Evolutionary conservation across 2,113 vertebrate species (phyloP), one percentile per base, ranked within the genome.

Genomic region (Athene cunicularia): DNA sequence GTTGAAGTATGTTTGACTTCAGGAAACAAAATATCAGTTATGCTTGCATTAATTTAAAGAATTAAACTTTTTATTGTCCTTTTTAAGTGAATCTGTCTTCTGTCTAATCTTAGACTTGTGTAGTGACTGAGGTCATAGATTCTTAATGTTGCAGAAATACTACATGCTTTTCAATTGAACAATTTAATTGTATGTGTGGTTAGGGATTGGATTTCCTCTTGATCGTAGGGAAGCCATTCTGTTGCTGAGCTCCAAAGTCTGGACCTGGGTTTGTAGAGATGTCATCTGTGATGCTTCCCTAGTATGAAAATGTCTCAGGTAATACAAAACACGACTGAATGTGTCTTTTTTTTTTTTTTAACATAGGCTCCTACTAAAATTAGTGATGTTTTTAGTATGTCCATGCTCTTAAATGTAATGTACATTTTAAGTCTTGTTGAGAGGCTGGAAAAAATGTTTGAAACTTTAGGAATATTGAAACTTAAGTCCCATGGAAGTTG

Each of bases 321-420:
- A 53, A 24, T 28, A 12, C 14, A 64, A 67, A 90, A 18, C 3
- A 9, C 4, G 19, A 24, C 30, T 58, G 23, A 82, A 8, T n/a
- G 7, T 35, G 14, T 30, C 1, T 3, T 21, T n/a, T n/a, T n/a
- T n/a, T n/a, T n/a, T n/a, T n/a, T n/a, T 11, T 2, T 22, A 45
- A 45, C 43, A 18, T 17, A 30, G 19, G 12, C 1, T 56, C 32
- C 37, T 83, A 2, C 15, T 26, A 20, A 66, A 68, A 26, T 66
- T 8, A 27, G 20, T 45, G 22, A 8, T 62, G 9, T 23, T 59
- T 64, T 17, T 63, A 8, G 23, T 66, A 33, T 7, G 68, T 32
- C 7, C 0, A 1, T 35, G 35, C 9, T 92, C 33, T 80, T 27
- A 45, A 41, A 37, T 24, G 24, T n/a, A 53, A 33, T 4, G 3